Evolutionary conservation across 2,797 vertebrate species (phyloP).

Genomic region (Trematomus bernacchii): DNA sequence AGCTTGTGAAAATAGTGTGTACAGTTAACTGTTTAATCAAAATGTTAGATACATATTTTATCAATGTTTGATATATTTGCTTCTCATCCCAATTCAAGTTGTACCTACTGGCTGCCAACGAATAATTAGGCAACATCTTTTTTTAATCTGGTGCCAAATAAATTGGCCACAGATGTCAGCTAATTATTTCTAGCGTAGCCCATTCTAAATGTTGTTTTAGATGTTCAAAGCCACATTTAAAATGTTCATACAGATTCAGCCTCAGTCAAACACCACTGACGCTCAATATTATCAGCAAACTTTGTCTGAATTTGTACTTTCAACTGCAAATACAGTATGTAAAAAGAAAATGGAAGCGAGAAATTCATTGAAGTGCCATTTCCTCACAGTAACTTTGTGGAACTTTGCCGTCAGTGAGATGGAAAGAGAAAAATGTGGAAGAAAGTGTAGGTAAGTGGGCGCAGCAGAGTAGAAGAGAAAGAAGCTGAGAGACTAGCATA

Average conservation of each 20-base stretch:
- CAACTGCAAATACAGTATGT: not conserved
- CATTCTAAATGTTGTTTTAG: not conserved
- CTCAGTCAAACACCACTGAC: not conserved
- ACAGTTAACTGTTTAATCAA: no score
- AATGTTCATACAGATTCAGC: not conserved
- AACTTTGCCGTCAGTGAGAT: constrained; percentile 7
- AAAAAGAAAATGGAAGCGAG: not conserved
- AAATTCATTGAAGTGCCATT: not conserved
- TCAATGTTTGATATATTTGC: no score
- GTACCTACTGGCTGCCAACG: not conserved
- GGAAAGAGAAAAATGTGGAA: constrained; percentile 8
- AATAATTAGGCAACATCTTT: not conserved
- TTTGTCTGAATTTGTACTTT: not conserved
- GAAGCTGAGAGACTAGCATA: not conserved
- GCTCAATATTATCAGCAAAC: not conserved
- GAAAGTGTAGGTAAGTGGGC: not conserved
- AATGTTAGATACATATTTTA: no score
- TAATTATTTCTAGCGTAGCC: no score
- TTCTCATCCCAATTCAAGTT: not conserved
- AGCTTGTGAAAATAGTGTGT: no score
- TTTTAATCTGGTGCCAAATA: not conserved
- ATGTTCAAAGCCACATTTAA: no score
- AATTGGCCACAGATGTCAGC: not conserved
- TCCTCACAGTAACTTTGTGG: not conserved
- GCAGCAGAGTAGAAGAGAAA: constrained; percentile 2